A percentile compares a stretch with the other conserved stretches of the same genome.
Conservation (phyloP, 2,888 invertebrate genomes). For the Abrostola tripartita region DNA sequence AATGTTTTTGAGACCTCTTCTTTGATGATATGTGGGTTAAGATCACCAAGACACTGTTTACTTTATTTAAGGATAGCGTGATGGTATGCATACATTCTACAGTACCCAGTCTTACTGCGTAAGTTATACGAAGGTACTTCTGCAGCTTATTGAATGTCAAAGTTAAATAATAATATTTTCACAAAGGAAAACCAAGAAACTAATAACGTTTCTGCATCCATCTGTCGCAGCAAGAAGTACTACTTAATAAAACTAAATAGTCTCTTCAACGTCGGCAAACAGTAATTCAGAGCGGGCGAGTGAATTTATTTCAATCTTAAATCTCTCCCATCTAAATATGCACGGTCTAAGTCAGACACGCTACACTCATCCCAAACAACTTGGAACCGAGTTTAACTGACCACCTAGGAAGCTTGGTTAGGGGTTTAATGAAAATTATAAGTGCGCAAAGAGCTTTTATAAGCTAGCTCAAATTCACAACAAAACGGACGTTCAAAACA, state of each 20-base stretch:
- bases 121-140: neutral
- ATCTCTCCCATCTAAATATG: conserved; percentile 40
- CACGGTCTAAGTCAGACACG: conserved; percentile 39
- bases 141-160: conserved; percentile 29
- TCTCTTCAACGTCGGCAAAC: conserved; percentile 39
- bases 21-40: too few relatives aligned
- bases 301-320: conserved; percentile 51
- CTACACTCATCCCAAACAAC: conserved; percentile 31
- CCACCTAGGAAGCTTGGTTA: neutral
- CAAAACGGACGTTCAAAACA: too few relatives aligned
- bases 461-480: too few relatives aligned
- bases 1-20: too few relatives aligned
- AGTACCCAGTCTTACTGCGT: neutral
- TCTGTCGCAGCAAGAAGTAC: conserved; percentile 29
- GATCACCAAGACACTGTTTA: too few relatives aligned
- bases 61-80: too few relatives aligned
- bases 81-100: too few relatives aligned
- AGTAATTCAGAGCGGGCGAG: conserved; percentile 36
- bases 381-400: conserved; percentile 1
- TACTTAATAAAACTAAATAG: conserved; percentile 51
- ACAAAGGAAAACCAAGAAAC: conserved; percentile 20
- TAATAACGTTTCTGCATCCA: conserved; percentile 36
- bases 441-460: neutral
- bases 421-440: neutral
- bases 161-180: conserved; percentile 36